Conservation (phyloP, 2,797 vertebrate species). For the Phrynocephalus forsythii region DNA sequence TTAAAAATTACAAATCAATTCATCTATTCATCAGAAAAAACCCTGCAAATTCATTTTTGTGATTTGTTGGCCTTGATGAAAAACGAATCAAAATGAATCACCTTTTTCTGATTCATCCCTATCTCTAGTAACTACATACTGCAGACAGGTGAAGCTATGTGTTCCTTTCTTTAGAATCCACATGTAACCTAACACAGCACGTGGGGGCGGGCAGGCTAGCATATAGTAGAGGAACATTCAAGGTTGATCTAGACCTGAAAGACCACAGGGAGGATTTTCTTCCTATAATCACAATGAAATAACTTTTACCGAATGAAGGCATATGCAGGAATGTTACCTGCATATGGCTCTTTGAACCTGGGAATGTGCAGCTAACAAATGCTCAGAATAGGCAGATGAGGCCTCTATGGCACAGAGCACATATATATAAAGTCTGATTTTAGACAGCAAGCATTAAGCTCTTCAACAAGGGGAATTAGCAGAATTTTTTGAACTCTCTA, state of each 20-base stretch:
- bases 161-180: background rate
- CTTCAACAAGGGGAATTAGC: conserved; percentile 9
- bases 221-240: background rate
- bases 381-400: background rate
- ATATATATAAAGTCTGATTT: background rate
- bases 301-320: background rate
- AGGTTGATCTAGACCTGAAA: background rate
- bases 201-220: background rate
- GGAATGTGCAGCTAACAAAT: background rate
- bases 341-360: background rate
- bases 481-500: background rate
- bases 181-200: background rate
- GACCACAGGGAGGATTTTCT: background rate
- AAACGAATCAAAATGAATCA: no score
- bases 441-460: background rate
- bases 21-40: no score
- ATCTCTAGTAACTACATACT: background rate
- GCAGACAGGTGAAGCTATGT: background rate
- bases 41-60: no score
- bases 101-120: no score
- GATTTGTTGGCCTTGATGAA: no score
- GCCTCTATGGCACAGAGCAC: background rate
- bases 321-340: background rate
- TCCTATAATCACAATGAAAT: background rate
- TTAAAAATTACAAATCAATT: no score